Conservation (phyloP, 2,113 vertebrate genomes). For the Neodontobutis hainanensis region DNA sequence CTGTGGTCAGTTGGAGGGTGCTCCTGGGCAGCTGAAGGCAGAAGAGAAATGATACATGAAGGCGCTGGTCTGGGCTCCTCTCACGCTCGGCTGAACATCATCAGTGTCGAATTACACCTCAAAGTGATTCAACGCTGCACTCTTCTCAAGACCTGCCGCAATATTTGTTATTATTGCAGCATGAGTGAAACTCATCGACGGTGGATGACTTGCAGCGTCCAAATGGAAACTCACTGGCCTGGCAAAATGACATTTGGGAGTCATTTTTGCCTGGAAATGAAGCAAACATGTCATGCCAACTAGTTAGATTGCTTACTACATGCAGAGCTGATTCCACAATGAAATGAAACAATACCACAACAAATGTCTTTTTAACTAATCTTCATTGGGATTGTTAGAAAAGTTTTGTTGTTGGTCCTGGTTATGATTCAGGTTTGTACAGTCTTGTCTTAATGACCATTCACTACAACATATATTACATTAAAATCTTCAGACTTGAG, state of each 20-base stretch:
- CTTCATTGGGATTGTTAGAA: neutral
- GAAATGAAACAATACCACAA: neutral
- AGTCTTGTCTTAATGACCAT: too few relatives aligned
- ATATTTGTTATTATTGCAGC: constrained; percentile 37
- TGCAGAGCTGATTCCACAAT: neutral
- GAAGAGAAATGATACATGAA: constrained; percentile 3
- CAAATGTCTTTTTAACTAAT: neutral
- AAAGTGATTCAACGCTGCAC: constrained; percentile 46
- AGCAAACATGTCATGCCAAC: neutral
- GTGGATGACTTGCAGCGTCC: constrained; percentile 20
- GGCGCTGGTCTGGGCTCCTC: constrained; percentile 39
- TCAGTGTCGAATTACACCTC: constrained; percentile 57
- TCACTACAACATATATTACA: too few relatives aligned
- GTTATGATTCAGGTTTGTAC: neutral
- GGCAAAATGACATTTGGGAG: constrained; percentile 9
- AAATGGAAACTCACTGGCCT: constrained; percentile 33
- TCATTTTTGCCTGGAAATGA: constrained; percentile 21
- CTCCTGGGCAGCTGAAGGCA: constrained; percentile 20
- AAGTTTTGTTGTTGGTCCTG: neutral
- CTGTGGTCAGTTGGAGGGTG: constrained; percentile 47
- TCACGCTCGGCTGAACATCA: constrained; percentile 62
- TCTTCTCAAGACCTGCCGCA: constrained; percentile 14
- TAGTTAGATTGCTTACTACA: too few relatives aligned
- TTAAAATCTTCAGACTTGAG: too few relatives aligned
- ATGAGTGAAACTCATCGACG: constrained; percentile 43